These are phyloP conservation scores for Henicopernis longicauda DNA, from an alignment of 2,113 vertebrate genomes.

Conservation along the genomic window DNA sequence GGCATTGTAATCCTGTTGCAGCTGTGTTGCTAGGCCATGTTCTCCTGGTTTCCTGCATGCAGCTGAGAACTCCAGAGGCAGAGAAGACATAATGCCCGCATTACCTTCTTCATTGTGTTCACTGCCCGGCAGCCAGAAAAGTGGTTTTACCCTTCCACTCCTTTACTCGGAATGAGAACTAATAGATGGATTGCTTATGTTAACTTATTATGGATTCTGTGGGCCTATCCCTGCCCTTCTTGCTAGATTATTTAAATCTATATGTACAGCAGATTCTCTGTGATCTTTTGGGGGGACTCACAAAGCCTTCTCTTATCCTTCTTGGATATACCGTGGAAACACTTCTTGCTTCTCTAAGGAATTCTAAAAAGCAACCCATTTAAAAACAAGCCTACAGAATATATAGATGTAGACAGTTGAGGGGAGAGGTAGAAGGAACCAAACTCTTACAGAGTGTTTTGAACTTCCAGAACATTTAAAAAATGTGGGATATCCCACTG, in stretches of 20 bases:
- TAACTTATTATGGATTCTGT: neutral
- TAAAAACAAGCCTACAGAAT: neutral
- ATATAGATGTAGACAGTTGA: neutral
- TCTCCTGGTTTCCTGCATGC: neutral
- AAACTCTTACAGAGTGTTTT: neutral
- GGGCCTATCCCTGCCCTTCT: neutral
- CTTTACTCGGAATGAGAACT: neutral
- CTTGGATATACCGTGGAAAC: neutral
- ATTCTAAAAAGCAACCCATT: neutral
- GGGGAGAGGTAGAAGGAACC: neutral
- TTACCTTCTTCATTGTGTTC: neutral
- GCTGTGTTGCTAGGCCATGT: neutral
- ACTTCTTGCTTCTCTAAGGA: neutral
- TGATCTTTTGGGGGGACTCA: neutral
- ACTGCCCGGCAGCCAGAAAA: neutral
- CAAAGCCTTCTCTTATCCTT: neutral
- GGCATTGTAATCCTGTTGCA: neutral
- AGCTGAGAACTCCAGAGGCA: neutral
- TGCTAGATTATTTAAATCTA: neutral
- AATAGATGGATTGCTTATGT: neutral
- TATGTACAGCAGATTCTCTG: neutral
- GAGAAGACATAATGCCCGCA: rapidly evolving
- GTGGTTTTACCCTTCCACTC: neutral
- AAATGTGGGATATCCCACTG: neutral
- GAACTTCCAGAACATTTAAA: neutral